A percentile compares a stretch with the other conserved stretches of the same genome.
Conservation (phyloP, 2,888 invertebrate species). For the Cylindroiulus punctatus region DNA sequence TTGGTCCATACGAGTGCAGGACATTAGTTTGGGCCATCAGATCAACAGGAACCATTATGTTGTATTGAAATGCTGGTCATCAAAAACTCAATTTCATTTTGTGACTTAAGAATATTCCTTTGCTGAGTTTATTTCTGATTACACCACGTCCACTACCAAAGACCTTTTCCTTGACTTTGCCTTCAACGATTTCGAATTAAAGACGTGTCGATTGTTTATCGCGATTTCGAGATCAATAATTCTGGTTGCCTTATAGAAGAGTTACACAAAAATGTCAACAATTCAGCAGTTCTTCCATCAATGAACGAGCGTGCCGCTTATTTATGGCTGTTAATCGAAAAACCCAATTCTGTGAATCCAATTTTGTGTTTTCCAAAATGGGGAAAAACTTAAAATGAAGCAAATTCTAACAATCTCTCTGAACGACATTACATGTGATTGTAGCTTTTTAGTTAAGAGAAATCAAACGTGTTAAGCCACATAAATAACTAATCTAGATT, state of each 20-base stretch:
- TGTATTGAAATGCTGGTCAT: neutral
- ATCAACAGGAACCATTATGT: neutral
- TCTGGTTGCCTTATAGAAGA: constrained; percentile 27
- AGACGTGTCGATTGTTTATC: neutral
- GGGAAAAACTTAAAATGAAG: neutral
- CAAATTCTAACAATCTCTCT: neutral
- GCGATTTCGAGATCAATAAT: neutral
- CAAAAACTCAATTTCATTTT: neutral
- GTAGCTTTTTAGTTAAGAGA: neutral
- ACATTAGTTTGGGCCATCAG: constrained; percentile 5
- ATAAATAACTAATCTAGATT: neutral
- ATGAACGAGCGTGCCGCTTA: neutral
- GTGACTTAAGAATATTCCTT: neutral
- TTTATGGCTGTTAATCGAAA: neutral
- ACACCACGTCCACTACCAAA: neutral
- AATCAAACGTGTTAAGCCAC: neutral
- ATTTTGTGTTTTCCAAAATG: neutral
- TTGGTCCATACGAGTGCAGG: neutral
- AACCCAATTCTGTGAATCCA: neutral
- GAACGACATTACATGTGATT: neutral
- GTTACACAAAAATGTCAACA: constrained; percentile 4
- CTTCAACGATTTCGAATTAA: neutral
- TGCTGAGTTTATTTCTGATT: neutral
- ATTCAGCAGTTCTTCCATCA: constrained; percentile 34
- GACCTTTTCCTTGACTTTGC: neutral